phyloP scores from a whole-genome alignment of 1,140 invertebrate species.

The Mactra quadrangularis region DNA sequence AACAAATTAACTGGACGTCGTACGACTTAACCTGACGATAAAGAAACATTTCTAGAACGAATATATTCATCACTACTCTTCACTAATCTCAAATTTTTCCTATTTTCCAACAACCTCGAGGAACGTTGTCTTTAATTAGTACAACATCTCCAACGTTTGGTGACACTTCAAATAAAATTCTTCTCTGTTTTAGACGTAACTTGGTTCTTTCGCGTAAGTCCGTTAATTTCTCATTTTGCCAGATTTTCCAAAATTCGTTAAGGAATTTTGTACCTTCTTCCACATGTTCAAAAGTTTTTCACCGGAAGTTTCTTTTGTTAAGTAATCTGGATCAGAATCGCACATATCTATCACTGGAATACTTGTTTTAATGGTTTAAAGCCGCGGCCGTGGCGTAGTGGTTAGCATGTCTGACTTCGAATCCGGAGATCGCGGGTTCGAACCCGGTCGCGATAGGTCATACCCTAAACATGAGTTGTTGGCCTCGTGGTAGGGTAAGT shows the following conservation, averaged over 20 bases:
- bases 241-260: slow-evolving; percentile 31
- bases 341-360: no score
- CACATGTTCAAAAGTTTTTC: slow-evolving; percentile 29
- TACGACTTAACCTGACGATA: slow-evolving; percentile 8
- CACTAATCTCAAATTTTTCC: slow-evolving; percentile 20
- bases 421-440: no score
- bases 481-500: no score
- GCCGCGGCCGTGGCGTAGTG: no score
- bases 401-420: no score
- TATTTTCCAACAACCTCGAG: slow-evolving; percentile 40
- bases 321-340: no score
- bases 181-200: neutral
- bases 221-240: slow-evolving; percentile 44
- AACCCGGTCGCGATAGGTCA: no score
- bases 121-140: slow-evolving; percentile 30
- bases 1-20: slow-evolving; percentile 13
- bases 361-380: no score
- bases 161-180: neutral
- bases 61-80: neutral
- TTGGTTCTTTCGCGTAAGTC: slow-evolving; percentile 28
- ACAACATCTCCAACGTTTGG: slow-evolving; percentile 20
- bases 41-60: neutral
- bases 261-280: slow-evolving; percentile 47
- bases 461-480: no score
- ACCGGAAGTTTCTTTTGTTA: neutral